Percentiles rank a stretch among this genome's conserved stretches.
These are phyloP conservation scores for Melanotaenia boesemani DNA, from an alignment of 2,797 vertebrate species.

Conservation along the genomic window DNA sequence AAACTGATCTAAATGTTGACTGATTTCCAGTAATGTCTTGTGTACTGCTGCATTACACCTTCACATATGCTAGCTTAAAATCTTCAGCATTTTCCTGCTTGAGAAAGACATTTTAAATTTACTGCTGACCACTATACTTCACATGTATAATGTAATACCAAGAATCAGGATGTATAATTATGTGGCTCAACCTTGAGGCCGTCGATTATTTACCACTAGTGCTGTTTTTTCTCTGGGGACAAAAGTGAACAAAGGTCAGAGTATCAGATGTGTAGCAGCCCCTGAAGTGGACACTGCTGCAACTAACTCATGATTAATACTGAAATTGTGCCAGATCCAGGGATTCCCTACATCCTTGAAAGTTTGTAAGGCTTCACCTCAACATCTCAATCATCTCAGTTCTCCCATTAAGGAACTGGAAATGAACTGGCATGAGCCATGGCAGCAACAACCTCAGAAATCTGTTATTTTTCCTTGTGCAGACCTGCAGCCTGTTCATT, in stretches of 20 bases:
- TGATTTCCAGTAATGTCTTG: too few relatives aligned
- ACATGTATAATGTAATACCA: conserved; percentile 45
- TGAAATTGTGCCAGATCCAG: conserved; percentile 21
- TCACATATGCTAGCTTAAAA: too few relatives aligned
- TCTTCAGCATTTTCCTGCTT: conserved; percentile 48
- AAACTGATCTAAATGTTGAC: too few relatives aligned
- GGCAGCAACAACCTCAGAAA: conserved; percentile 22
- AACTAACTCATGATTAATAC: conserved; percentile 7
- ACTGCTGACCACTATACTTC: conserved; percentile 5
- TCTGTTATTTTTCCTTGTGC: not conserved
- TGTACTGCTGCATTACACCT: too few relatives aligned
- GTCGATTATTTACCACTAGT: conserved; percentile 48
- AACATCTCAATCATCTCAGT: conserved; percentile 29
- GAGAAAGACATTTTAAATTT: conserved; percentile 11
- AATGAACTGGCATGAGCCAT: conserved; percentile 36
- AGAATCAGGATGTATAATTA: conserved; percentile 28
- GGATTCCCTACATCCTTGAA: conserved; percentile 28
- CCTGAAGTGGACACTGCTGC: conserved; percentile 1
- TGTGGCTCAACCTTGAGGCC: conserved; percentile 26
- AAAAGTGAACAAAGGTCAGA: conserved; percentile 19
- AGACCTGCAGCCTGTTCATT: conserved; percentile 14
- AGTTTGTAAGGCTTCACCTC: conserved; percentile 32
- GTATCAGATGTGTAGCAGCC: conserved; percentile 12
- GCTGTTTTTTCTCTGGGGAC: conserved; percentile 28
- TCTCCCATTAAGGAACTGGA: conserved; percentile 24